Conservation (phyloP, 2,113 vertebrate species). For the Myiozetetes cayanensis region DNA sequence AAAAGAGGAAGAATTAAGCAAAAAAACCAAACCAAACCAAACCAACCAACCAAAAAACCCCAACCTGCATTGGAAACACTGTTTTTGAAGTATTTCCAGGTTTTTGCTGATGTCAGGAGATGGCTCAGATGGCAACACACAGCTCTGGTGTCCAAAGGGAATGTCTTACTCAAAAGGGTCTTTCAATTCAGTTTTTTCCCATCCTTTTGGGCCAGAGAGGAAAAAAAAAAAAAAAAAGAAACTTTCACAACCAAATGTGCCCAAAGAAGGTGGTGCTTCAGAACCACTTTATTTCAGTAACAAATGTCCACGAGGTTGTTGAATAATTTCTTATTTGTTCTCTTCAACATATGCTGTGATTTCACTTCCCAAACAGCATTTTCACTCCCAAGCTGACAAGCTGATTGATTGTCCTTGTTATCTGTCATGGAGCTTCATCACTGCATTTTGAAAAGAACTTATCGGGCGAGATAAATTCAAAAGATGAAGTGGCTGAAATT, state of each 20-base stretch:
- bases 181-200: background rate
- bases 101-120: background rate
- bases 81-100: background rate
- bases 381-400: background rate
- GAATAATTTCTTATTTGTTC: background rate
- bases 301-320: background rate
- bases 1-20: background rate
- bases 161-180: background rate
- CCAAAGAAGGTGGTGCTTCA: background rate
- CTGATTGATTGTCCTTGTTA: slow-evolving; percentile 20
- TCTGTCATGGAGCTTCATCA: background rate
- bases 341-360: background rate
- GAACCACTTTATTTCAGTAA: background rate
- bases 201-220: background rate
- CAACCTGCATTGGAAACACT: background rate
- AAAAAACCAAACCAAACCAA: background rate
- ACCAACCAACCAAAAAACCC: too few relatives aligned
- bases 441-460: background rate
- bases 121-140: background rate
- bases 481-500: background rate
- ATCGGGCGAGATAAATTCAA: background rate
- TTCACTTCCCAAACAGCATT: background rate
- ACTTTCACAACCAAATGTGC: background rate
- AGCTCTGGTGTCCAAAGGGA: background rate
- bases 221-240: background rate